phyloP scores from a whole-genome alignment of 53 echinoderm and acorn worm genomes.

The Holothuria scabra region DNA sequence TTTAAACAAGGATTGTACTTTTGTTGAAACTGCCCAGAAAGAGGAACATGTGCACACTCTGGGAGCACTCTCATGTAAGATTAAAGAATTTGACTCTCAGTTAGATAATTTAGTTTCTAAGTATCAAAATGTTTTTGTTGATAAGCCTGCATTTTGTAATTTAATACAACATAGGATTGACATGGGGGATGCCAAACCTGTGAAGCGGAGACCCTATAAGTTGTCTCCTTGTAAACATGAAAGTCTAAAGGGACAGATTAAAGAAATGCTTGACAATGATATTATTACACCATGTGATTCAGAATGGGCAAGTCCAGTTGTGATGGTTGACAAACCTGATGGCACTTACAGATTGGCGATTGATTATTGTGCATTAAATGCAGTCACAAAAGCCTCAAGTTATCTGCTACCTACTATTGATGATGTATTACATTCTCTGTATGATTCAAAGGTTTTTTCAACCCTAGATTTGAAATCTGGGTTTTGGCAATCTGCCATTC shows the following conservation, averaged over 20 bases:
- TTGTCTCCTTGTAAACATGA: constrained; percentile 18
- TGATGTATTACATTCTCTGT: constrained; percentile 9
- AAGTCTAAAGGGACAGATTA: constrained; percentile 22
- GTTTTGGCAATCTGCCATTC: constrained; percentile 45
- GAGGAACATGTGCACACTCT: no score
- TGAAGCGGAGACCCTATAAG: constrained; percentile 4
- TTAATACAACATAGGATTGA: constrained; percentile 36
- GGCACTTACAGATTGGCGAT: constrained; percentile 31
- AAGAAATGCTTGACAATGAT: constrained; percentile 32
- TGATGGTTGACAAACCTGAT: constrained; percentile 33
- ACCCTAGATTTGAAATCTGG: constrained; percentile 46
- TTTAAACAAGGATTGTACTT: no score
- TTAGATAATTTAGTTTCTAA: background rate
- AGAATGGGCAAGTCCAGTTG: constrained; percentile 33
- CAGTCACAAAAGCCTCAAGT: constrained; percentile 16
- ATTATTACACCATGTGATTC: constrained; percentile 31
- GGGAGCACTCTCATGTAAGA: constrained; percentile 20
- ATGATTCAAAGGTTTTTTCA: constrained; percentile 39
- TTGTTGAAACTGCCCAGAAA: no score
- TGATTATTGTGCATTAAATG: constrained; percentile 23
- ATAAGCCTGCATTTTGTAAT: constrained; percentile 36
- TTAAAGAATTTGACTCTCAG: background rate
- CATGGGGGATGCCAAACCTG: constrained; percentile 34
- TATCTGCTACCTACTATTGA: constrained; percentile 40
- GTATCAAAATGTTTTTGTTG: constrained; percentile 26